phyloP scores from a whole-genome alignment of 2,797 vertebrate species.

The Lepilemur septentrionalis region DNA sequence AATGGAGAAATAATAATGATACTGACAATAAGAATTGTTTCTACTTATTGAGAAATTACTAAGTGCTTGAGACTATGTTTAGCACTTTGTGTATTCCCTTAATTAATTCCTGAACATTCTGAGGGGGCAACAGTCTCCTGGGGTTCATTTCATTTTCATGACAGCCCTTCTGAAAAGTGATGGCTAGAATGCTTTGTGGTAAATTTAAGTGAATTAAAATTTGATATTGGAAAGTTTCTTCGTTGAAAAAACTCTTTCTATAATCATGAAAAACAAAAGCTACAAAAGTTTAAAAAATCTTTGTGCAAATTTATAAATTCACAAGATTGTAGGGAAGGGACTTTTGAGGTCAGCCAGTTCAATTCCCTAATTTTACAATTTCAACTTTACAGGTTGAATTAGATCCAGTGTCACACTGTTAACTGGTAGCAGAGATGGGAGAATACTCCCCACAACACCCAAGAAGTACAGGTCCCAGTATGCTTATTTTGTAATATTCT shows the following conservation, averaged over 20 bases:
- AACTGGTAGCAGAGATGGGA: background rate
- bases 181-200: background rate
- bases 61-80: background rate
- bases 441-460: too few relatives aligned
- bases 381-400: background rate
- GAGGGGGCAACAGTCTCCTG: background rate
- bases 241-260: background rate
- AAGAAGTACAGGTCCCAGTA: background rate
- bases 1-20: background rate
- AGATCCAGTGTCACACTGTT: background rate
- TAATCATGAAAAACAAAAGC: background rate
- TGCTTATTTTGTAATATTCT: background rate
- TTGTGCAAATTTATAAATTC: background rate
- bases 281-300: background rate
- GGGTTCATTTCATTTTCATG: background rate
- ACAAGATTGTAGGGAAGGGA: background rate
- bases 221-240: background rate
- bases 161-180: background rate
- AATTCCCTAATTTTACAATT: background rate
- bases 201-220: conserved; percentile 25
- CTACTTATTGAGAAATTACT: background rate
- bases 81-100: background rate
- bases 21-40: background rate
- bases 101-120: background rate
- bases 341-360: background rate